Conservation (phyloP, 2,797 vertebrate species). For the Australoheros facetus region DNA sequence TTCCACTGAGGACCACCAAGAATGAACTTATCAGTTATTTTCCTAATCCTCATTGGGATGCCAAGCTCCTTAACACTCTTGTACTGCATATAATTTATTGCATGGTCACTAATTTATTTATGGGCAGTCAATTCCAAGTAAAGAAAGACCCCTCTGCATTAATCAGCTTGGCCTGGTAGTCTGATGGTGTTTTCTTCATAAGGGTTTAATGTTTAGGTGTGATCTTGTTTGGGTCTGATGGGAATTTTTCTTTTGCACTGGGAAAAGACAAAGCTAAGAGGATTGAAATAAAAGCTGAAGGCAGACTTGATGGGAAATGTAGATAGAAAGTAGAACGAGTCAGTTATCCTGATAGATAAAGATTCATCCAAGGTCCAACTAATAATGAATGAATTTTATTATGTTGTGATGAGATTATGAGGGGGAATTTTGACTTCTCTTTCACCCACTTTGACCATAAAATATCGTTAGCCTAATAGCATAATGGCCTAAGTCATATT, state of each 20-base stretch:
- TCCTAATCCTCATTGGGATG: slow-evolving; percentile 54
- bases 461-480: neutral
- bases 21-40: slow-evolving; percentile 58
- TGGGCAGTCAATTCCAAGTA: slow-evolving; percentile 28
- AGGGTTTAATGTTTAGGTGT: slow-evolving; percentile 61
- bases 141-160: slow-evolving; percentile 45
- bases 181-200: slow-evolving; percentile 50
- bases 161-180: slow-evolving; percentile 45
- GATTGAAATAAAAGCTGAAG: slow-evolving; percentile 54
- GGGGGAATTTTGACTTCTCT: neutral
- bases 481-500: no score
- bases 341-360: slow-evolving; percentile 12
- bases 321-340: slow-evolving; percentile 43
- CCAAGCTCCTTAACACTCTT: slow-evolving; percentile 61
- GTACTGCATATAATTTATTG: slow-evolving; percentile 44
- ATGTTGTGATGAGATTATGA: slow-evolving; percentile 4
- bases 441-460: neutral
- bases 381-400: slow-evolving; percentile 18
- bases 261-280: slow-evolving; percentile 57
- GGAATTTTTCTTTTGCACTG: slow-evolving; percentile 56
- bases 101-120: slow-evolving; percentile 52
- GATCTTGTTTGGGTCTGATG: slow-evolving; percentile 58
- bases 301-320: slow-evolving; percentile 48
- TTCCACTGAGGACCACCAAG: slow-evolving; percentile 44
- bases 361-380: slow-evolving; percentile 1